A percentile compares a stretch with the other conserved stretches of the same genome.
phyloP scores from a whole-genome alignment of 2,888 invertebrate genomes.

The Thyatira batis region DNA sequence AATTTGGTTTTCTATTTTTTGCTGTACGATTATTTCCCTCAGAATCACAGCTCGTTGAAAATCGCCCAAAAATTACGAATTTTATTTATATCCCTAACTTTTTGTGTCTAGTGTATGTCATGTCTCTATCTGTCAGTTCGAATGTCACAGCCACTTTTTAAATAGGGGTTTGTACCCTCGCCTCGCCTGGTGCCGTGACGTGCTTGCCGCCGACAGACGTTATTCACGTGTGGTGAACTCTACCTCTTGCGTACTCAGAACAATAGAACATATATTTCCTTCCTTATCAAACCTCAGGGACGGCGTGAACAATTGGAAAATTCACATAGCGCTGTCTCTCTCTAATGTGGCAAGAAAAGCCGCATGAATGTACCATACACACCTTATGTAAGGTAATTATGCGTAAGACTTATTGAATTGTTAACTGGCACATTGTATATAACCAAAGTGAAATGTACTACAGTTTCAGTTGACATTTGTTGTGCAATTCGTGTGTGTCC shows the following conservation, averaged over 20 bases:
- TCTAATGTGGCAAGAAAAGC: background rate
- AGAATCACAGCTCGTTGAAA: no score
- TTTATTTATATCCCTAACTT: no score
- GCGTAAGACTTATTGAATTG: conserved; percentile 2
- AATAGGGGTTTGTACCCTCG: no score
- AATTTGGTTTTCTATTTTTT: no score
- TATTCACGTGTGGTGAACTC: background rate
- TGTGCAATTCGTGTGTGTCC: background rate
- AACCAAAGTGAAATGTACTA: conserved; percentile 1
- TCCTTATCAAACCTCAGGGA: background rate
- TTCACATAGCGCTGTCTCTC: background rate
- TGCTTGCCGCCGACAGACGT: no score
- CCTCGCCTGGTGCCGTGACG: no score
- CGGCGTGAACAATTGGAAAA: background rate
- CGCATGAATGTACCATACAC: background rate
- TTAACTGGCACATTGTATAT: background rate
- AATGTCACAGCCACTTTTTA: no score
- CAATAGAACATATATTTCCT: background rate
- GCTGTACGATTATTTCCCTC: no score
- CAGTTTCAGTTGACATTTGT: background rate
- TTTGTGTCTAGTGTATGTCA: no score
- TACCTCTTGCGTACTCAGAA: background rate
- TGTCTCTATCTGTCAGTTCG: no score
- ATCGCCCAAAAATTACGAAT: no score
- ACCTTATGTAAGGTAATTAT: background rate